A percentile compares a stretch with the other conserved stretches of the same genome.
These are phyloP conservation scores for Lutjanus argentimaculatus DNA, from an alignment of 2,797 vertebrate species.

Conservation along the genomic window DNA sequence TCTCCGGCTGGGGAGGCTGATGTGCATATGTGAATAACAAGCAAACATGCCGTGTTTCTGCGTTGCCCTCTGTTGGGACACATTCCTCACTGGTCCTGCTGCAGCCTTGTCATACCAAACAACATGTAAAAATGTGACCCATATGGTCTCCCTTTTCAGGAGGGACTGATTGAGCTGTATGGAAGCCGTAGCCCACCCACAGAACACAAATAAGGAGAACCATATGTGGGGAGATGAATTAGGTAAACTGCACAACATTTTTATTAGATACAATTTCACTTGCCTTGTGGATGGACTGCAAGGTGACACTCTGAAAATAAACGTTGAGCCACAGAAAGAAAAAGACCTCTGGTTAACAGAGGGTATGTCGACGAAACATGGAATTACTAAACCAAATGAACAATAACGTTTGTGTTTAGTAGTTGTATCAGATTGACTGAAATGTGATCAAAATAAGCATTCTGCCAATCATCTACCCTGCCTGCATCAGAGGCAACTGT, in stretches of 20 bases:
- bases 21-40: constrained; percentile 74
- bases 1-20: constrained; percentile 57
- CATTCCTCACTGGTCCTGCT: constrained; percentile 74
- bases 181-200: constrained; percentile 86
- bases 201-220: constrained; percentile 85
- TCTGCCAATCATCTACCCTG: constrained; percentile 16
- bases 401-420: constrained; percentile 50
- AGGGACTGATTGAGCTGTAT: constrained; percentile 86
- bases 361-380: constrained; percentile 52
- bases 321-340: constrained; percentile 72
- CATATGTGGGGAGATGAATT: constrained; percentile 88
- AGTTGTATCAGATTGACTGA: constrained; percentile 19
- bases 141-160: constrained; percentile 80
- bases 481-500: not conserved
- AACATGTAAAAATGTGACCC: constrained; percentile 87
- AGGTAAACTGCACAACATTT: constrained; percentile 91
- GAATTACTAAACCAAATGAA: constrained; percentile 62
- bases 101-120: constrained; percentile 85
- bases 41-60: constrained; percentile 63
- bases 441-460: constrained; percentile 28
- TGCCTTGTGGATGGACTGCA: constrained; percentile 84
- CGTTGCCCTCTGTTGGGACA: constrained; percentile 69
- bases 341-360: constrained; percentile 67
- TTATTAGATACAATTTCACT: constrained; percentile 88
- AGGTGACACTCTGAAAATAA: constrained; percentile 88